phyloP scores from a whole-genome alignment of 2,888 invertebrate genomes.

The Hypercompe scribonia region DNA sequence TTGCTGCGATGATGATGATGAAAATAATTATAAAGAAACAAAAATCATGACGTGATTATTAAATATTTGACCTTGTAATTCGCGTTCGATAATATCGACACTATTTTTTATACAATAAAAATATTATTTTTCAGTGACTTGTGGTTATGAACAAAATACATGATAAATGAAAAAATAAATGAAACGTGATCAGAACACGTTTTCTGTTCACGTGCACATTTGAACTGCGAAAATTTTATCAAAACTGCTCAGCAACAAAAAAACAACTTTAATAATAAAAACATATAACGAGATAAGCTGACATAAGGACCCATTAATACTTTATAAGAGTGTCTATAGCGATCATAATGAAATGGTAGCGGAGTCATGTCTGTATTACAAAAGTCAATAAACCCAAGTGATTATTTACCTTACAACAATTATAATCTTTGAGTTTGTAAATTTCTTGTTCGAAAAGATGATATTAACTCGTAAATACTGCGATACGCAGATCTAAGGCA shows the following conservation, averaged over 20 bases:
- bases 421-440: no score
- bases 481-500: neutral
- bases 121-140: neutral
- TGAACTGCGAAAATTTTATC: neutral
- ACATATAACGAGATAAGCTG: neutral
- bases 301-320: neutral
- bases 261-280: neutral
- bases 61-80: no score
- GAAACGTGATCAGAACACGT: neutral
- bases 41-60: no score
- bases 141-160: neutral
- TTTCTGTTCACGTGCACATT: neutral
- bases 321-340: conserved; percentile 1
- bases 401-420: neutral
- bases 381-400: neutral
- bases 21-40: no score
- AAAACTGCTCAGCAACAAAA: neutral
- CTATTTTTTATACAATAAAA: neutral
- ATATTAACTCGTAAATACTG: neutral
- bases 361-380: neutral
- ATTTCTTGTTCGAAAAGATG: neutral
- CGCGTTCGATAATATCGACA: no score
- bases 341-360: neutral
- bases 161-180: neutral
- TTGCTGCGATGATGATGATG: no score